Evolutionary conservation across 2,888 invertebrate genomes (phyloP), one percentile per base, ranked within the genome.

Genomic region (Pantelozetes paolii): DNA sequence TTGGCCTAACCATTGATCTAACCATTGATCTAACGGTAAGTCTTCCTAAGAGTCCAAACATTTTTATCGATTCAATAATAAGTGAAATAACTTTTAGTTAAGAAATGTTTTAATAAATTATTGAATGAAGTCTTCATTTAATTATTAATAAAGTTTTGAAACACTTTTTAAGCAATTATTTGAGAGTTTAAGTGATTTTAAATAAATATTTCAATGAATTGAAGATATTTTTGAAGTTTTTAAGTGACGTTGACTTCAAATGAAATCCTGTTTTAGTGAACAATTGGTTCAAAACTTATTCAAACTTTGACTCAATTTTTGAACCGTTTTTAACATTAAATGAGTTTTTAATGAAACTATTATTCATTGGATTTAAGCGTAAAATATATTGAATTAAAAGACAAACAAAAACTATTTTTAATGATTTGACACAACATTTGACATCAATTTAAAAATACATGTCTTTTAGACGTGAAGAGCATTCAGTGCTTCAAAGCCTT

Each of bases 231-330:
- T 5, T 20, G 15, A 9, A 50, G 50, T 18, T 50, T 67, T 36
- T 67, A 36, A 40, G 42, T 67, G 67, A 67, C 67, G 67, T 67
- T 67, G 67, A 67, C 67, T 67, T 67, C 40, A 67, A 40, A 13
- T 40, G 9, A 67, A 67, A 67, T 67, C 67, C 67, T 67, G 67
- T 67, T 67, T 67, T n/a, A 50, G n/a, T 42, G 18, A 59, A 59
- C 30, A 59, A 59, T 32, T 59, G 59, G 59, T 28, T 59, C 59
- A 59, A 59, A 59, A n/a, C 2, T 59, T 59, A 36, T 59, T 59
- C 59, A 32, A 13, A n/a, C 1, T 59, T 13, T 59, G 26, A 28
- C 2, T 13, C 1, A 18, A 28, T 32, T 5, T 1, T 2, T 59
- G n/a, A n/a, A n/a, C n/a, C n/a, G n/a, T n/a, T n/a, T n/a, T n/a